Evolutionary conservation across 1,140 invertebrate species (phyloP).

Genomic region (Popillia japonica): DNA sequence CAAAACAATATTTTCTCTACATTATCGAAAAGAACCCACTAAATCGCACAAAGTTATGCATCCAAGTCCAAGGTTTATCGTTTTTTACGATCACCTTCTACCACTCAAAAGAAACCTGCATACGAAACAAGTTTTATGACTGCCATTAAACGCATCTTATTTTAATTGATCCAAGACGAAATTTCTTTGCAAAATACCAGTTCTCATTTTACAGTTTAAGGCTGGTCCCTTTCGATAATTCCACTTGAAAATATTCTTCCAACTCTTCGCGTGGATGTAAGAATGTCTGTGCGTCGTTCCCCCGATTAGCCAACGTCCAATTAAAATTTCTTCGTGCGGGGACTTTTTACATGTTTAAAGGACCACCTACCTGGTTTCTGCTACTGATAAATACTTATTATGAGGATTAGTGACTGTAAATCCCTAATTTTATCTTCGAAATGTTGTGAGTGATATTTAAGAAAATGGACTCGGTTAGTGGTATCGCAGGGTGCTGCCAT

Average conservation of each 20-base stretch:
- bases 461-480: not conserved
- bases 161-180: not conserved
- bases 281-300: not conserved
- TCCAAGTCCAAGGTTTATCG: not conserved
- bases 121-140: not conserved
- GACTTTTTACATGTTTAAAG: not conserved
- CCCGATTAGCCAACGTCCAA: constrained; percentile 7
- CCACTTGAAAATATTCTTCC: constrained; percentile 4
- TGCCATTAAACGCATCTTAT: constrained; percentile 11
- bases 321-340: not conserved
- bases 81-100: not conserved
- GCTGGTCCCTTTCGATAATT: not conserved
- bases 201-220: not conserved
- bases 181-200: not conserved
- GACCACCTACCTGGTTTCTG: constrained; percentile 8
- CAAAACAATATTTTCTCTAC: too few species aligned
- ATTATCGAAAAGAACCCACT: not conserved
- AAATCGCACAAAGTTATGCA: constrained; percentile 14
- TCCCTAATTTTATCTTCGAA: not conserved
- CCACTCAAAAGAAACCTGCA: not conserved
- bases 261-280: not conserved
- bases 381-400: not conserved
- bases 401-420: not conserved
- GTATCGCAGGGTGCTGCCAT: not conserved
- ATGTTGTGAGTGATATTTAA: not conserved